Evolutionary conservation across 92 coral and sea anemone species (phyloP), one percentile per base, ranked within the genome.

Genomic region (Virgularia gustaviana): DNA sequence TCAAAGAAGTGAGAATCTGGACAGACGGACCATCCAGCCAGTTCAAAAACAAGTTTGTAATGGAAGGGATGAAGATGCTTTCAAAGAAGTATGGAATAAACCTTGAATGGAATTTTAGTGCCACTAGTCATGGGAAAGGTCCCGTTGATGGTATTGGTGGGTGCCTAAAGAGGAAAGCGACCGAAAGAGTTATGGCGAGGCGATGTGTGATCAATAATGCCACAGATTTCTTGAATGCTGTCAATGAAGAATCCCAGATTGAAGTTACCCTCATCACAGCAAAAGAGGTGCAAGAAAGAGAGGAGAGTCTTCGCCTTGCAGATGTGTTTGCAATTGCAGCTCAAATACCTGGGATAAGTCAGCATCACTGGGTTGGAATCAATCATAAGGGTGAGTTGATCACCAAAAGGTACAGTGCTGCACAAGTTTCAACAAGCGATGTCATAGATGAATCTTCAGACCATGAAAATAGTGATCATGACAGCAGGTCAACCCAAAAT

Each of bases 11-110:
- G 72, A 36, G 79, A 75, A 57, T 75, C 38, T 77, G 82, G 82
- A 77, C 70, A 52, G 68, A 77, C 55, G 79, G 79, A 37, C 82
- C 82, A 23, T 9, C 82, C 60, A 77, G 82, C 62, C 82, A 77
- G 63, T 77, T 77, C 66, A 77, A 77, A 54, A 65, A 38, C 55
- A 77, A 38, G 52, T 78, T 65, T 66, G 59, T 78, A 2, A 66
- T 56, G 82, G 82, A 71, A 66, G 63, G 39, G 43, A 74, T 45
- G 49, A 59, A 73, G 79, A 57, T 63, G 66, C 52, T 73, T 32
- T 32, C 55, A 73, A 52, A 57, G 78, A 58, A 52, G 45, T 35
- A 34, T 28, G 72, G 58, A 55, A 49, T 73, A 37, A 15, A 73
- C 6, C 41, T 57, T 73, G 33, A 41, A 49, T 73, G 70, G 78